Evolutionary conservation across 1,140 invertebrate genomes (phyloP).

Genomic region (Ridgeia piscesae): DNA sequence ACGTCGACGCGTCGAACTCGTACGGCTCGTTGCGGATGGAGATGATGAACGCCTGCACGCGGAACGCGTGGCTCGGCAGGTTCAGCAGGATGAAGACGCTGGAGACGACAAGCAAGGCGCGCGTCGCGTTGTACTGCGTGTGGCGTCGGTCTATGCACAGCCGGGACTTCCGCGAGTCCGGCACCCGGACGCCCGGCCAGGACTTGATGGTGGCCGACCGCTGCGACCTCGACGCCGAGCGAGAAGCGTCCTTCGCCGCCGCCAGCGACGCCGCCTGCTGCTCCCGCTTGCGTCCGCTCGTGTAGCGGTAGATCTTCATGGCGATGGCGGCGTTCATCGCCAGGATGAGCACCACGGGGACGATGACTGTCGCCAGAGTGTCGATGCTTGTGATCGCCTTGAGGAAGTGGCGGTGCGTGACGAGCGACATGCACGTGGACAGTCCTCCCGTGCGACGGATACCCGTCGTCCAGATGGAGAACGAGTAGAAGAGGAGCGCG

Average conservation of each 20-base stretch:
- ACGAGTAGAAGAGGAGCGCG: constrained; percentile 65
- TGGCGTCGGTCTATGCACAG: constrained; percentile 35
- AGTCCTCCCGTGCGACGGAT: constrained; percentile 30
- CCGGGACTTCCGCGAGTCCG: neutral
- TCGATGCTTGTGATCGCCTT: constrained; percentile 70
- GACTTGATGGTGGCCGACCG: neutral
- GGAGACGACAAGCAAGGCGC: constrained; percentile 78
- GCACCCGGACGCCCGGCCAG: neutral
- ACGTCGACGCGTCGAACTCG: constrained; percentile 22
- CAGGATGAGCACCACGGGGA: constrained; percentile 71
- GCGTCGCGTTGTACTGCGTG: constrained; percentile 72
- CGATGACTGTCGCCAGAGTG: constrained; percentile 68
- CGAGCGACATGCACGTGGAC: constrained; percentile 19
- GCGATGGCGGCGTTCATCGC: constrained; percentile 71
- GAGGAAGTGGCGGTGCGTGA: constrained; percentile 57
- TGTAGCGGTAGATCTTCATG: constrained; percentile 59
- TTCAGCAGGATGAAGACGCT: constrained; percentile 76
- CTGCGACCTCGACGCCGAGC: neutral
- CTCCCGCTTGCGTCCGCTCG: constrained; percentile 52
- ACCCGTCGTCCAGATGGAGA: constrained; percentile 62
- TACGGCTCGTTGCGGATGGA: constrained; percentile 26
- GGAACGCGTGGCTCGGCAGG: constrained; percentile 62
- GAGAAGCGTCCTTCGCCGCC: neutral
- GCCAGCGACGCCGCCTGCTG: constrained; percentile 10
- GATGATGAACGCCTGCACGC: constrained; percentile 41